Evolutionary conservation across 1,140 invertebrate genomes (phyloP), one percentile per base, ranked within the genome.

Genomic region (Portunus trituberculatus): DNA sequence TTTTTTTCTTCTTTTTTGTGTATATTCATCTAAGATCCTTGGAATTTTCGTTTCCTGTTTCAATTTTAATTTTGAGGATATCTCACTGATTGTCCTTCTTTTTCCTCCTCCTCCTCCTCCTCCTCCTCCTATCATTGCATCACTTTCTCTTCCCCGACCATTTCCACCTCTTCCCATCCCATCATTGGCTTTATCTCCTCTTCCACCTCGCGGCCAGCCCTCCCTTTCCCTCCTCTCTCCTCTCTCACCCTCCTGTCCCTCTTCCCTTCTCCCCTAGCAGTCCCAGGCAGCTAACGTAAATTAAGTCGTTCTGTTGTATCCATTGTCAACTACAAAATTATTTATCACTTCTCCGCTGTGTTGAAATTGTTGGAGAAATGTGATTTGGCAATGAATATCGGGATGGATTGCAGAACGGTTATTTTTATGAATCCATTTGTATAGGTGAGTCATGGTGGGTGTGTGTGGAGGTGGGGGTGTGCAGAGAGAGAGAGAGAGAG

Each of bases 311-410:
- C 67, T 76, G 67, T 76, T 76, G 67, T 76, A 76, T 76, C 67
- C 20, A n/a, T 76, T 76, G 67, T 76, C 20, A n/a, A n/a, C 67
- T 76, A 76, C 20, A 76, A 25, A n/a, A 76, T n/a, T 76, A 76
- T 76, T 76, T 76, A n/a, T 76, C 67, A n/a, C 67, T 76, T 25
- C n/a, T n/a, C n/a, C 20, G 12, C 67, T 76, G 12, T n/a, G 16
- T 25, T 76, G 67, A 76, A 76, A 76, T 76, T 76, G 67, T n/a
- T 76, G 67, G 67, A 76, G 67, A 76, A 76, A 76, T 76, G 67
- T 76, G 67, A 76, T 76, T n/a, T 76, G 67, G 67, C 67, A n/a
- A n/a, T 76, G 67, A 76, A 25, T n/a, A 76, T 25, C 25, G 67
- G 25, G 67, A n/a, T n/a, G n/a, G 67, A 76, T 76, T 76, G 67